Percentiles rank a stretch among this genome's conserved stretches.
These are phyloP conservation scores for Cottoperca gobio DNA, from an alignment of 2,797 vertebrate genomes.

Conservation along the genomic window DNA sequence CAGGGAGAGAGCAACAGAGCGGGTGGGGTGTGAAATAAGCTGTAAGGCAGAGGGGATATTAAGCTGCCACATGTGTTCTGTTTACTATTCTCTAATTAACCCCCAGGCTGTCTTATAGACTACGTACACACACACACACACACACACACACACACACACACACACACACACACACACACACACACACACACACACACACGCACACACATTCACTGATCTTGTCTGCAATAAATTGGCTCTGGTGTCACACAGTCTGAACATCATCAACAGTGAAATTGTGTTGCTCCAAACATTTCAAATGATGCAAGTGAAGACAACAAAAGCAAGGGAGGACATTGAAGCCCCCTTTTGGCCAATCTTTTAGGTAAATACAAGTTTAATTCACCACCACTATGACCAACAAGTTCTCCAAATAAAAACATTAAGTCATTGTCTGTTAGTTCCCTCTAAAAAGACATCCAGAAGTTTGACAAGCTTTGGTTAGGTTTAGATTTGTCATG, in stretches of 20 bases:
- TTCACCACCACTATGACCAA: too few species aligned
- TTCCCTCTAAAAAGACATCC: too few species aligned
- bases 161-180: conserved; percentile 41
- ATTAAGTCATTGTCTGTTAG: too few species aligned
- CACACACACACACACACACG: conserved; percentile 44
- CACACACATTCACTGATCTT: too few species aligned
- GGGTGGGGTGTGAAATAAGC: conserved; percentile 84
- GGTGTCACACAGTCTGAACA: conserved; percentile 52
- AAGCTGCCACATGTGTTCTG: conserved; percentile 87
- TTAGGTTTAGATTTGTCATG: too few species aligned
- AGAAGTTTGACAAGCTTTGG: too few species aligned
- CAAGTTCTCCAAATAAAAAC: too few species aligned
- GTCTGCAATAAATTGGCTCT: conserved; percentile 50
- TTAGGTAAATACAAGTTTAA: too few species aligned
- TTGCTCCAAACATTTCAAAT: conserved; percentile 39
- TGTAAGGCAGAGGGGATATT: conserved; percentile 82
- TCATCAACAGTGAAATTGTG: conserved; percentile 50
- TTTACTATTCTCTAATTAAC: conserved; percentile 90
- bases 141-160: conserved; percentile 33
- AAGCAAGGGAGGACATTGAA: too few species aligned
- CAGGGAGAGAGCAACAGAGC: conserved; percentile 80
- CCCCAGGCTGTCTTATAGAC: conserved; percentile 83
- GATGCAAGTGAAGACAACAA: not conserved
- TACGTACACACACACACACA: conserved; percentile 58
- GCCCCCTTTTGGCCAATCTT: too few species aligned